A percentile compares a stretch with the other conserved stretches of the same genome.
Evolutionary conservation across 2,888 invertebrate genomes (phyloP).

Genomic region (Macrostomum cliftonense): DNA sequence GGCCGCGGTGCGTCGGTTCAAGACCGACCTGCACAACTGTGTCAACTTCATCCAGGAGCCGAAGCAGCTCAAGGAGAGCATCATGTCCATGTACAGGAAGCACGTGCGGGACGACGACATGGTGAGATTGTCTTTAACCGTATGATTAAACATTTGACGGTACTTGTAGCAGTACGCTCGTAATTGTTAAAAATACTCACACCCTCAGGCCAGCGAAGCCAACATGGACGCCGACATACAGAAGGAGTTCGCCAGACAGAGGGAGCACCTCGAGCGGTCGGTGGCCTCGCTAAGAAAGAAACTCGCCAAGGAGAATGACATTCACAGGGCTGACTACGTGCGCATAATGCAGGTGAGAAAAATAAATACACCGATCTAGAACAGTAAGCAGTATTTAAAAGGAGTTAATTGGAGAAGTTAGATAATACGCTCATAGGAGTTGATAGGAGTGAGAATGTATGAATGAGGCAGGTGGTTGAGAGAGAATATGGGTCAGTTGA

Average conservation of each 20-base stretch:
- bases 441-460: too few relatives aligned
- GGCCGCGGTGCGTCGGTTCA: conserved; percentile 50
- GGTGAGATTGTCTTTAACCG: conserved; percentile 30
- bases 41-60: conserved; percentile 60
- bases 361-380: neutral
- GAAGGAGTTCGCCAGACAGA: conserved; percentile 47
- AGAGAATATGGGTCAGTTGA: neutral
- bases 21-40: conserved; percentile 60
- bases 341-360: conserved; percentile 47
- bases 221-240: conserved; percentile 38
- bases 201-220: conserved; percentile 27
- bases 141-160: too few relatives aligned
- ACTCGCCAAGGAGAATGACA: conserved; percentile 38
- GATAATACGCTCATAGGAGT: too few relatives aligned
- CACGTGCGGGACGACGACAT: conserved; percentile 38
- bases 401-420: too few relatives aligned
- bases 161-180: neutral
- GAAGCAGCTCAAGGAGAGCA: conserved; percentile 43
- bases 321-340: conserved; percentile 43
- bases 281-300: conserved; percentile 43
- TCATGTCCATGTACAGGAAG: conserved; percentile 39
- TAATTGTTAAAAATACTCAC: neutral
- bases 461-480: neutral
- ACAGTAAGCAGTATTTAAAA: too few relatives aligned
- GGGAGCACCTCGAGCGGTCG: conserved; percentile 58